A percentile compares a stretch with the other conserved stretches of the same genome.
Conservation (phyloP, 2,888 invertebrate species). For the Leptodirus hochenwartii region DNA sequence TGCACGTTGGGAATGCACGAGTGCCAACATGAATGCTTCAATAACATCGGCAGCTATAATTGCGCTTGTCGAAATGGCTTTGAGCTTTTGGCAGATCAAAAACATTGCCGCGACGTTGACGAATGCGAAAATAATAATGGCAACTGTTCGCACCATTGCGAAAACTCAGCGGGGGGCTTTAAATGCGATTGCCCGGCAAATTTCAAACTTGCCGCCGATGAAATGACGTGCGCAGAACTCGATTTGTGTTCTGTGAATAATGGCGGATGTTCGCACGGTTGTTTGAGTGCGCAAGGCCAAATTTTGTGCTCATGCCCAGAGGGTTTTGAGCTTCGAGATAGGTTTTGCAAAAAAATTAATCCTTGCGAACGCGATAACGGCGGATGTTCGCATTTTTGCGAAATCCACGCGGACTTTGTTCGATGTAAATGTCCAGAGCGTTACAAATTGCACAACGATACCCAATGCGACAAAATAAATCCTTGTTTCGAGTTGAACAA, state of each 20-base stretch:
- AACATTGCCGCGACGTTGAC: slow-evolving; percentile 14
- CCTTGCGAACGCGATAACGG: slow-evolving; percentile 30
- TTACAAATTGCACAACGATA: slow-evolving; percentile 24
- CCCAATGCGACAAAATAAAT: slow-evolving; percentile 27
- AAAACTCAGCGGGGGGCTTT: slow-evolving; percentile 22
- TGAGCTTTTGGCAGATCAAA: slow-evolving; percentile 16
- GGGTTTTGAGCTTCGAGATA: slow-evolving; percentile 15
- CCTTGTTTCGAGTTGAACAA: slow-evolving; percentile 37
- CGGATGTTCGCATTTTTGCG: slow-evolving; percentile 30
- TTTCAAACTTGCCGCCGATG: slow-evolving; percentile 19
- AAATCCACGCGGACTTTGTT: slow-evolving; percentile 28
- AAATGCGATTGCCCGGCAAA: slow-evolving; percentile 17
- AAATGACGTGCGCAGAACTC: slow-evolving; percentile 22
- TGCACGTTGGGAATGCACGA: slow-evolving; percentile 38
- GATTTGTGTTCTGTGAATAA: slow-evolving; percentile 29
- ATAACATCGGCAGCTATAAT: slow-evolving; percentile 28
- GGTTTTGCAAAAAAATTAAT: slow-evolving; percentile 25
- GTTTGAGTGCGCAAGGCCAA: slow-evolving; percentile 19
- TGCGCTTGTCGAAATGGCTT: slow-evolving; percentile 21
- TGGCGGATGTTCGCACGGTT: slow-evolving; percentile 26
- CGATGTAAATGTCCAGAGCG: slow-evolving; percentile 35
- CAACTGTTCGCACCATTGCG: slow-evolving; percentile 35
- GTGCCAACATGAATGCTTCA: slow-evolving; percentile 42
- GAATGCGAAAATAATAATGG: slow-evolving; percentile 12
- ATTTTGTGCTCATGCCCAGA: slow-evolving; percentile 30